Evolutionary conservation across 2,888 invertebrate species (phyloP), one percentile per base, ranked within the genome.

Genomic region (Lepeophtheirus nordmannii): DNA sequence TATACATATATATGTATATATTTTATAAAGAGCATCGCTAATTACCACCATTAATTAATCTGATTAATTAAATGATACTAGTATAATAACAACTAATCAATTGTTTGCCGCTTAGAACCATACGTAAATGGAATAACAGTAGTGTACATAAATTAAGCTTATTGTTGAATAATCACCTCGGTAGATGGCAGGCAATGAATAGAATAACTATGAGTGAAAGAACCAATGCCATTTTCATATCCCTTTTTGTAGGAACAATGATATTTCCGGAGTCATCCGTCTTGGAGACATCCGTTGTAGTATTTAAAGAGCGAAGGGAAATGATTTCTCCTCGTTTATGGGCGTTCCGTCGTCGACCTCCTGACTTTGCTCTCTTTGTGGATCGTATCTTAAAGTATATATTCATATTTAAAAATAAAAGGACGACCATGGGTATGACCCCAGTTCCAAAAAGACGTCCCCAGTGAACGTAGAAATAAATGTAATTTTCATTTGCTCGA

Each of bases 181-280:
- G 62, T 40, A 62, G 23, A 17, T 62, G 62, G 62, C 40, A 62
- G 39, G 11, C 20, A 20, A 62, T 30, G 17, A 62, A 62, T 37
- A 62, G 14, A 9, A 62, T 39, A 2, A 62, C 62, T 20, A 62
- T 62, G 1, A 38, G 17, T 10, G 40, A 41, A 40, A 62, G 62
- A 40, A 62, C 41, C 14, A 20, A 23, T 20, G 62, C 62, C 62
- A 62, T 62, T 40, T 62, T 62, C 17, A 62, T 40, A 17, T 62
- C 62, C 40, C 41, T n/a, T 37, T 17, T 17, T 1, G 62, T 46
- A 3, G 53, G 53, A 46, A 46, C 53, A 5, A 30, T 30, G 30
- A 30, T 30, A 2, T 2, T 30, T 30, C 3, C 41, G 10, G 41
- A 10, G 10, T 14, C 14, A 14, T 41, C 17, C 17, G 53, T 5